Evolutionary conservation across 2,888 invertebrate species (phyloP).

Genomic region (Campoletis raptor): DNA sequence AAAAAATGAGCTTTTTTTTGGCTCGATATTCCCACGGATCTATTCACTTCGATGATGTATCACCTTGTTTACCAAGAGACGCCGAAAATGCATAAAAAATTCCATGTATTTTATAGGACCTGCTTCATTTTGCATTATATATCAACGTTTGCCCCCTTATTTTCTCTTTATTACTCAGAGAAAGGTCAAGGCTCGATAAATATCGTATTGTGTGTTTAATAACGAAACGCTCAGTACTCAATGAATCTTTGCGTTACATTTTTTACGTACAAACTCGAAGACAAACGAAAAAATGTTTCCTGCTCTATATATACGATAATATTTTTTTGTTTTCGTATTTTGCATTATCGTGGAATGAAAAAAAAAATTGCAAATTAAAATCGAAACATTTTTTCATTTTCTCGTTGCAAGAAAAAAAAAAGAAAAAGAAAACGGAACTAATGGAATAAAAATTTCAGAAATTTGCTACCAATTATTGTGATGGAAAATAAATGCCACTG

Average conservation of each 20-base stretch:
- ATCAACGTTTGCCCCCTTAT: conserved; percentile 24
- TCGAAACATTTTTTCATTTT: neutral
- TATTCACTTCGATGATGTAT: conserved; percentile 7
- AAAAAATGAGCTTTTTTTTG: neutral
- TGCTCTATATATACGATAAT: neutral
- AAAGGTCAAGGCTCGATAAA: conserved; percentile 56
- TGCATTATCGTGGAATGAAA: neutral
- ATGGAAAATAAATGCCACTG: neutral
- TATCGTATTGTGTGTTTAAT: conserved; percentile 40
- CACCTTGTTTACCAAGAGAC: conserved; percentile 18
- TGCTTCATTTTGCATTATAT: conserved; percentile 20
- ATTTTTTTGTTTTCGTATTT: neutral
- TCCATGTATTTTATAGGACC: conserved; percentile 55
- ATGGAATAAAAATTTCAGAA: too few species aligned
- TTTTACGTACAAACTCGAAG: neutral
- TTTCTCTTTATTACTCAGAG: conserved; percentile 1
- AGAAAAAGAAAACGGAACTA: neutral
- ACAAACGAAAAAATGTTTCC: neutral
- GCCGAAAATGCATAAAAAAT: conserved; percentile 55
- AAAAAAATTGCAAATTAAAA: neutral
- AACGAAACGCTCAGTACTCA: conserved; percentile 22
- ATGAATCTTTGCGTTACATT: neutral
- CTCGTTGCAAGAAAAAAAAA: neutral
- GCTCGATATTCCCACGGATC: neutral
- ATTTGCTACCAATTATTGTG: neutral